These are phyloP conservation scores for Scartelaos histophorus DNA, from an alignment of 2,113 vertebrate genomes.

Conservation along the genomic window DNA sequence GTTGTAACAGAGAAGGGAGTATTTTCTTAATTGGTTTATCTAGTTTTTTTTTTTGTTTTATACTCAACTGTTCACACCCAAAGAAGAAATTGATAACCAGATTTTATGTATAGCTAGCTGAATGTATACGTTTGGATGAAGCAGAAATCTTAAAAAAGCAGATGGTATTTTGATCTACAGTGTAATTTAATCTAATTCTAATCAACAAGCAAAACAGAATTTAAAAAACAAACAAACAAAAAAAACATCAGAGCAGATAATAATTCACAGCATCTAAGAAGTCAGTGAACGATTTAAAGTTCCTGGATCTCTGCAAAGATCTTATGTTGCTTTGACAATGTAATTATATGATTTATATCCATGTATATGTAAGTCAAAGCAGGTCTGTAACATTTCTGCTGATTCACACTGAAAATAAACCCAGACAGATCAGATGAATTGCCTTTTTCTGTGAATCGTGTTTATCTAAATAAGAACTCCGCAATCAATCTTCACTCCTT, in stretches of 20 bases:
- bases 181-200: neutral
- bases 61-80: neutral
- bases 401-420: conserved; percentile 65
- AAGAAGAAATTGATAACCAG: neutral
- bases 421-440: conserved; percentile 72
- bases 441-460: conserved; percentile 66
- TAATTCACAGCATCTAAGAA: conserved; percentile 5
- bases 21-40: neutral
- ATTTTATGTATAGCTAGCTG: neutral
- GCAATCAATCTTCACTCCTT: conserved; percentile 74
- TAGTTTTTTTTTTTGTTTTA: neutral
- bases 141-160: too few relatives aligned
- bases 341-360: conserved; percentile 75
- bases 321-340: conserved; percentile 60
- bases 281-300: conserved; percentile 4
- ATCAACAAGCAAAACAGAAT: neutral
- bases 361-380: conserved; percentile 56
- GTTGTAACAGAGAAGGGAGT: neutral
- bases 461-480: conserved; percentile 74
- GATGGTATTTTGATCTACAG: neutral
- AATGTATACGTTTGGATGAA: too few relatives aligned
- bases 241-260: neutral
- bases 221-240: neutral
- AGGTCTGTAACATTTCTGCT: conserved; percentile 56
- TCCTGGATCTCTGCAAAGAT: conserved; percentile 41